These are phyloP conservation scores for Melinopterus prodromus DNA, from an alignment of 2,888 invertebrate species.

Conservation along the genomic window DNA sequence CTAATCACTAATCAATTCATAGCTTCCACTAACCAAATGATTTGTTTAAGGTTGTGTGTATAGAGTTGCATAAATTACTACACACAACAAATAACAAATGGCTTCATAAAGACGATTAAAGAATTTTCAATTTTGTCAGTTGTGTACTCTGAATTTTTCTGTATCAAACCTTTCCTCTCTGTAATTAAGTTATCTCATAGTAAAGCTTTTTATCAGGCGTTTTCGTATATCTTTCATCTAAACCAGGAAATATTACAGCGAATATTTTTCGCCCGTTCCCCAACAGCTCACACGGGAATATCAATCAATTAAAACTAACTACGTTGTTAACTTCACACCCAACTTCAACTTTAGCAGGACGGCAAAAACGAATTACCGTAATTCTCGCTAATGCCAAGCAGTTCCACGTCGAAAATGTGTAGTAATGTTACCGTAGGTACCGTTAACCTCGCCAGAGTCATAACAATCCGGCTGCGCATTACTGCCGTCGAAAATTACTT, in stretches of 20 bases:
- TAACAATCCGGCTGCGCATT: background rate
- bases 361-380: background rate
- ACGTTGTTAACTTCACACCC: background rate
- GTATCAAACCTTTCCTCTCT: no score
- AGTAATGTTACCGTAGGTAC: background rate
- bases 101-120: no score
- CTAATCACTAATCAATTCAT: no score
- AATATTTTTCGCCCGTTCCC: background rate
- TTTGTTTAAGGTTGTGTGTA: no score
- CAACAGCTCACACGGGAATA: background rate
- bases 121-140: no score
- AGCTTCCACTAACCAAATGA: no score
- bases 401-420: background rate
- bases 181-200: no score
- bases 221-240: background rate
- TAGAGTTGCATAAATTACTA: no score
- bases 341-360: background rate
- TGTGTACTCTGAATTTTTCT: no score
- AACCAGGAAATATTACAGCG: background rate
- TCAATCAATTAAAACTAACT: slow-evolving; percentile 4
- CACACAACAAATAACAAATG: no score
- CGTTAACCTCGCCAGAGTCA: background rate
- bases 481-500: background rate
- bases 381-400: background rate
- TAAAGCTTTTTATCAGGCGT: no score